These are phyloP conservation scores for Morone chrysops DNA, from an alignment of 2,113 vertebrate genomes.

Conservation along the genomic window DNA sequence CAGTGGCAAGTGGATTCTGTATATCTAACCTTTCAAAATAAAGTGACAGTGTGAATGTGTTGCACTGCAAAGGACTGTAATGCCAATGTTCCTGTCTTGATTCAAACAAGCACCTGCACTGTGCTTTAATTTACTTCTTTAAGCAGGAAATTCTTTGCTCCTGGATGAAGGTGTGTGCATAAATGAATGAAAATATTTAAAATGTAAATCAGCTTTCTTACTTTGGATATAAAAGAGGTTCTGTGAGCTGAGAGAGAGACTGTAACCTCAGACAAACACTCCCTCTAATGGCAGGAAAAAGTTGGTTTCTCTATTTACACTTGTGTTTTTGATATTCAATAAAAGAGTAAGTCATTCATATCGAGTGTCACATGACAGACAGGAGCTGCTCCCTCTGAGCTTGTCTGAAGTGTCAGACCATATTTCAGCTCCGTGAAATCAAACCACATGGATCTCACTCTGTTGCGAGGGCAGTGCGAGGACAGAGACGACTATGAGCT, in stretches of 20 bases:
- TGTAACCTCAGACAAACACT: neutral
- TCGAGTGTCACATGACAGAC: neutral
- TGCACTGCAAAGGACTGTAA: neutral
- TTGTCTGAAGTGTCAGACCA: neutral
- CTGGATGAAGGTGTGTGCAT: neutral
- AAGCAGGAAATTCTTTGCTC: conserved; percentile 10
- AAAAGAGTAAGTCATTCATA: neutral
- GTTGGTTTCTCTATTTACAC: neutral
- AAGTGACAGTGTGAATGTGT: neutral
- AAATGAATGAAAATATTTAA: conserved; percentile 7
- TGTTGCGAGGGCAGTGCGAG: neutral
- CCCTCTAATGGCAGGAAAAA: neutral
- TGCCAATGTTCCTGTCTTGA: neutral
- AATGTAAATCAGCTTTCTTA: neutral
- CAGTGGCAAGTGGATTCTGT: too few relatives aligned
- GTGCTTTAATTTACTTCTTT: neutral
- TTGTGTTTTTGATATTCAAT: neutral
- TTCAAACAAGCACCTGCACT: neutral
- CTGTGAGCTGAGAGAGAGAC: conserved; percentile 8
- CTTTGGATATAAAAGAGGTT: neutral
- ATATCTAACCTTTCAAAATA: neutral
- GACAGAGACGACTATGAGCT: neutral
- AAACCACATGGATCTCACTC: neutral
- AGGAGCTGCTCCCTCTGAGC: neutral
- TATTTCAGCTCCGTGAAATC: neutral